Evolutionary conservation across 2,113 vertebrate genomes (phyloP).

Genomic region (Halichoerus grypus): DNA sequence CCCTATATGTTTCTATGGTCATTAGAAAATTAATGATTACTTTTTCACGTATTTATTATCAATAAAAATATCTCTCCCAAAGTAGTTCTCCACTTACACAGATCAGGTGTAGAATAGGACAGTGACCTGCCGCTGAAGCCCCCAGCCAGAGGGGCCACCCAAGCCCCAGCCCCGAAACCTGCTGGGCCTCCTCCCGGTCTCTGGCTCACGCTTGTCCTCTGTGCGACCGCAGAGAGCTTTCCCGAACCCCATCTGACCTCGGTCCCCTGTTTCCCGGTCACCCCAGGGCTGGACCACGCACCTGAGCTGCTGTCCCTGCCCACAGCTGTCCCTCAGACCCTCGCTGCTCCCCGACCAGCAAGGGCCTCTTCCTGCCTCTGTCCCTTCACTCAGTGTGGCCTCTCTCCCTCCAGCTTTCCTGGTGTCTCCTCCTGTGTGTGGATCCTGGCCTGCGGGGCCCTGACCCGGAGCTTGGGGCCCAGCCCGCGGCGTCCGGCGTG

Average conservation of each 20-base stretch:
- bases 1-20: not conserved
- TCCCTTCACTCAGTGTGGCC: not conserved
- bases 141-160: not conserved
- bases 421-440: not conserved
- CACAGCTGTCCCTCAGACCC: not conserved
- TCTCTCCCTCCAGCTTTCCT: not conserved
- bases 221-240: not conserved
- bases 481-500: accelerated
- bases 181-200: not conserved
- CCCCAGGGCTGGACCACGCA: not conserved
- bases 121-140: too few relatives aligned
- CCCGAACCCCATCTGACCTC: not conserved
- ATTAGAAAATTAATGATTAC: not conserved
- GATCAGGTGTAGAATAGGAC: not conserved
- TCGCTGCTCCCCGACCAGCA: accelerated
- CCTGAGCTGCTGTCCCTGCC: not conserved
- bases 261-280: not conserved
- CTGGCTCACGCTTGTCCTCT: too few relatives aligned
- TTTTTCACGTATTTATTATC: not conserved
- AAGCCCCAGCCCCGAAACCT: not conserved
- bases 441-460: too few relatives aligned
- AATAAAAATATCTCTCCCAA: not conserved
- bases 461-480: not conserved
- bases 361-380: not conserved
- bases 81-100: not conserved